Percentiles rank a stretch among this genome's conserved stretches.
phyloP scores from a whole-genome alignment of 2,797 vertebrate species.

The Cheirogaleus major region DNA sequence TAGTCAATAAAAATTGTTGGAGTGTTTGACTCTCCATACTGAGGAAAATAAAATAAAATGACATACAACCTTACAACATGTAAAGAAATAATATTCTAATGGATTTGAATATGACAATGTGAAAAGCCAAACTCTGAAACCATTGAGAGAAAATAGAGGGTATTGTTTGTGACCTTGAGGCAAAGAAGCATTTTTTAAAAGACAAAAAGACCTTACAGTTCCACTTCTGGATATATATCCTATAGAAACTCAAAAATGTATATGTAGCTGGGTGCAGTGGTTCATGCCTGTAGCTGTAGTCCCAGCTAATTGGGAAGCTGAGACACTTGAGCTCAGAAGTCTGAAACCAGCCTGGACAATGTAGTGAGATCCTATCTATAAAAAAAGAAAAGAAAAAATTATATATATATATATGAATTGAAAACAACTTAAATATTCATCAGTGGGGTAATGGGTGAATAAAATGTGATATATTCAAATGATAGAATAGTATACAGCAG shows the following conservation, averaged over 20 bases:
- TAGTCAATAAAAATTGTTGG: neutral
- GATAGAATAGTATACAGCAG: neutral
- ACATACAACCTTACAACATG: neutral
- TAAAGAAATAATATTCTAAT: slow-evolving; percentile 37
- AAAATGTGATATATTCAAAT: slow-evolving; percentile 2
- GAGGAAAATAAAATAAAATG: neutral
- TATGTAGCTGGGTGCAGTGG: neutral
- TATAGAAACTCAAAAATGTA: slow-evolving; percentile 26
- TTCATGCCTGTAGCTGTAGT: neutral
- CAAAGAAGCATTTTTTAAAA: neutral
- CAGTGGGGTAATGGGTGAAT: neutral
- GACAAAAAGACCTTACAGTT: neutral
- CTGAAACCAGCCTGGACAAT: neutral
- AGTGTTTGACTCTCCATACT: neutral
- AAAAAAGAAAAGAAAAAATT: neutral
- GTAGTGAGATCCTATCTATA: neutral
- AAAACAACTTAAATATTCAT: slow-evolving; percentile 22
- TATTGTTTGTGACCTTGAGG: neutral
- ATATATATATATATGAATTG: neutral
- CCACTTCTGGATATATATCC: neutral
- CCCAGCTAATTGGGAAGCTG: neutral
- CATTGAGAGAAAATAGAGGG: neutral
- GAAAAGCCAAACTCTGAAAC: slow-evolving; percentile 39
- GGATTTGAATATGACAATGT: neutral
- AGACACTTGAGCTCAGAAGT: neutral